Evolutionary conservation across 2,888 invertebrate species (phyloP).

Genomic region (Ophioninae sp.): DNA sequence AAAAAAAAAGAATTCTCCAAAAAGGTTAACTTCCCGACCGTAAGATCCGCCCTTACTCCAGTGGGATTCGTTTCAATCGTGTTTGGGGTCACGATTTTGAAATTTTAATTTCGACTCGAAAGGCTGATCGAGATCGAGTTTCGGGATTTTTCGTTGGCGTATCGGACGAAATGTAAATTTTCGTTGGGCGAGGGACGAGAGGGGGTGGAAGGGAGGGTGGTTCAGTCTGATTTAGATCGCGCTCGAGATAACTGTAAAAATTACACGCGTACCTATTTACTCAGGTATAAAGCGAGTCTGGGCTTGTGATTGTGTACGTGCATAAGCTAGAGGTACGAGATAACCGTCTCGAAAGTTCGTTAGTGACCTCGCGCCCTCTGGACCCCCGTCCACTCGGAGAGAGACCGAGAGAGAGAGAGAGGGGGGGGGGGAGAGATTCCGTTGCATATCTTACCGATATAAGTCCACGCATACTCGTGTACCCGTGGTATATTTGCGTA

Average conservation of each 20-base stretch:
- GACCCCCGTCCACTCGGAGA: slow-evolving; percentile 57
- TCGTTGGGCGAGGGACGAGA: neutral
- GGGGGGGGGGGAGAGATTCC: slow-evolving; percentile 54
- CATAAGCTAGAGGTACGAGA: slow-evolving; percentile 47
- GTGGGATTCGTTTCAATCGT: neutral
- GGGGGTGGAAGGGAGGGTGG: neutral
- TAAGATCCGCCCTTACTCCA: too few species aligned
- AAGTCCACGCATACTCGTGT: slow-evolving; percentile 3
- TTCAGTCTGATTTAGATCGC: neutral
- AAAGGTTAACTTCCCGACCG: neutral
- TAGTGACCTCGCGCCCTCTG: slow-evolving; percentile 66
- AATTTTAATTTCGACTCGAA: slow-evolving; percentile 18
- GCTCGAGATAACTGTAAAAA: slow-evolving; percentile 35
- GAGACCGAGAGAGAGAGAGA: slow-evolving; percentile 7
- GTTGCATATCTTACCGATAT: slow-evolving; percentile 66
- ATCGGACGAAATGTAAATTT: neutral
- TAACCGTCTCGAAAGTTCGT: slow-evolving; percentile 68
- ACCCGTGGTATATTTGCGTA: neutral
- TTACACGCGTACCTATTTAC: neutral
- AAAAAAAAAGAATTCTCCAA: too few species aligned
- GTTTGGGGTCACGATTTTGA: slow-evolving; percentile 21
- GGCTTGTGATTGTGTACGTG: neutral
- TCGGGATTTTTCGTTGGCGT: neutral
- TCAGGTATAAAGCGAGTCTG: neutral
- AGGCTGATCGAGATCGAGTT: slow-evolving; percentile 34